phyloP scores from a whole-genome alignment of 2,888 invertebrate species.

The Laothoe populi region DNA sequence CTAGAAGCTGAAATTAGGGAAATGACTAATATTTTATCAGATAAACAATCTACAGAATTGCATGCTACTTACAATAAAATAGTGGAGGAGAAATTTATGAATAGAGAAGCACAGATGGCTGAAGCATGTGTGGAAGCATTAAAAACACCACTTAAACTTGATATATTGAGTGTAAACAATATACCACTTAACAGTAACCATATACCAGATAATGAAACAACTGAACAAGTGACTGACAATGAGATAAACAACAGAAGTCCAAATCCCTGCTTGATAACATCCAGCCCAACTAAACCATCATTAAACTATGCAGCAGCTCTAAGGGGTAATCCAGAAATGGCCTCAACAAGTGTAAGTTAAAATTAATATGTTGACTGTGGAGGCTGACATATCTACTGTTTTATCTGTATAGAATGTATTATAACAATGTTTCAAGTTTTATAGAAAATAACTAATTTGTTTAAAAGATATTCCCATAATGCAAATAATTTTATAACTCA shows the following conservation, averaged over 20 bases:
- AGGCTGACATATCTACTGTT: too few species aligned
- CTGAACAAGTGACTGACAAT: conserved; percentile 52
- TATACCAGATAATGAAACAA: conserved; percentile 50
- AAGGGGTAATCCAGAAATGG: conserved; percentile 58
- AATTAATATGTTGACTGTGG: too few species aligned
- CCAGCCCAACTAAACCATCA: conserved; percentile 53
- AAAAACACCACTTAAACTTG: conserved; percentile 59
- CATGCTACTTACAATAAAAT: conserved; percentile 60
- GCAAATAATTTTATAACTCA: too few species aligned
- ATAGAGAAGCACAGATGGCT: conserved; percentile 71
- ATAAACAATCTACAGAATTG: conserved; percentile 68
- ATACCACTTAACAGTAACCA: conserved; percentile 56
- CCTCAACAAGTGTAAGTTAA: conserved; percentile 71
- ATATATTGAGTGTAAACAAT: conserved; percentile 64
- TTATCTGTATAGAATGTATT: too few species aligned
- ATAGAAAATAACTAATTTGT: too few species aligned
- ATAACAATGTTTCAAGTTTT: too few species aligned
- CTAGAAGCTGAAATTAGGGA: conserved; percentile 77
- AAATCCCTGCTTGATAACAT: conserved; percentile 55
- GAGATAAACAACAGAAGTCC: conserved; percentile 52
- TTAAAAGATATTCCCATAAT: too few species aligned
- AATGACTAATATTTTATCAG: conserved; percentile 72
- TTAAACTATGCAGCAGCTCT: conserved; percentile 72
- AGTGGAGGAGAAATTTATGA: conserved; percentile 59
- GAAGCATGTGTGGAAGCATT: conserved; percentile 72